phyloP scores from a whole-genome alignment of 2,797 vertebrate genomes.

The Danio aesculapii region DNA sequence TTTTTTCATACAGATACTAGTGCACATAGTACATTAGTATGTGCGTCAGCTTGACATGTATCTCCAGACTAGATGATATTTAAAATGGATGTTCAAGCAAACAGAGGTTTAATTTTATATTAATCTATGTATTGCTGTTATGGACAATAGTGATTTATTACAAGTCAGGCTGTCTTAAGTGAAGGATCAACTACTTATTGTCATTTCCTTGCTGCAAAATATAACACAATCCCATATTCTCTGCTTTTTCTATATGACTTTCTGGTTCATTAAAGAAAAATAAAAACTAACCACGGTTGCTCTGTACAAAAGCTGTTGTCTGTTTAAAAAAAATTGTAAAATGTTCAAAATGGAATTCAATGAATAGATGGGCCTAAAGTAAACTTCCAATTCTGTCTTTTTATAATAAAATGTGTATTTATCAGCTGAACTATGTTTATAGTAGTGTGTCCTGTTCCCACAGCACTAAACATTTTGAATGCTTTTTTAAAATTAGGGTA shows the following conservation, averaged over 20 bases:
- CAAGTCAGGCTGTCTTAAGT: too few species aligned
- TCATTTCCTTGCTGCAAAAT: not conserved
- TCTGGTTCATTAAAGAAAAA: not conserved
- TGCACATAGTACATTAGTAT: not conserved
- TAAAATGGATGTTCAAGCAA: too few species aligned
- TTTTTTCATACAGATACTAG: not conserved
- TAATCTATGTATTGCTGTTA: too few species aligned
- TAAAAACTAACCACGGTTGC: not conserved
- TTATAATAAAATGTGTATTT: slow-evolving; percentile 48
- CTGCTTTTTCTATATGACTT: not conserved
- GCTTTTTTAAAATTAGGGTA: too few species aligned
- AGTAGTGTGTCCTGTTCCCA: too few species aligned
- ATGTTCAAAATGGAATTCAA: slow-evolving; percentile 3
- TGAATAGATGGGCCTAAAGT: slow-evolving; percentile 18
- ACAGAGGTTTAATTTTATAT: too few species aligned
- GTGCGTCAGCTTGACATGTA: too few species aligned
- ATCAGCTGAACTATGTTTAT: not conserved
- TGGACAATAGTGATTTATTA: too few species aligned
- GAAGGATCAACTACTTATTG: too few species aligned
- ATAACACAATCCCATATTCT: not conserved
- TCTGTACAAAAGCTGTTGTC: slow-evolving; percentile 29
- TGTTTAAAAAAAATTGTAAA: not conserved
- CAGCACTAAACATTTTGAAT: too few species aligned
- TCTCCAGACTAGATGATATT: too few species aligned
- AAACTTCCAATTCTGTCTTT: slow-evolving; percentile 43